A percentile compares a stretch with the other conserved stretches of the same genome.
phyloP scores from a whole-genome alignment of 1,140 invertebrate species.

The Drosophila dunni region DNA sequence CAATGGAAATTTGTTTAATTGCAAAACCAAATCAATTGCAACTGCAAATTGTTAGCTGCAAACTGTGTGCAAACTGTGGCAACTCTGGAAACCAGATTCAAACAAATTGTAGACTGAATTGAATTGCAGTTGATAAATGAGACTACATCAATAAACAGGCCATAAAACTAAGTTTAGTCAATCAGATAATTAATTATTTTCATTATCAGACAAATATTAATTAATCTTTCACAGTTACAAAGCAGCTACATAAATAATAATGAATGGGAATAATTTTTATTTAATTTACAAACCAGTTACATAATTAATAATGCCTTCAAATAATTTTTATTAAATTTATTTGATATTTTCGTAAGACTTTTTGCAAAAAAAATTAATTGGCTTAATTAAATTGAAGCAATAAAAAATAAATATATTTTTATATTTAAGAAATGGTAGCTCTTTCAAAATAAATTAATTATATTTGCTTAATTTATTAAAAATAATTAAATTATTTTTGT shows the following conservation, averaged over 20 bases:
- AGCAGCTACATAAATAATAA: not conserved
- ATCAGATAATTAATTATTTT: not conserved
- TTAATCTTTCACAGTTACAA: not conserved
- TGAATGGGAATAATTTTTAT: not conserved
- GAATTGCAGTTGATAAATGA: constrained; percentile 15
- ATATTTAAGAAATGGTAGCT: no score
- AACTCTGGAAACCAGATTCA: not conserved
- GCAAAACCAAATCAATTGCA: constrained; percentile 21
- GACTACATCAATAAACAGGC: constrained; percentile 6
- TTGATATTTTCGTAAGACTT: no score
- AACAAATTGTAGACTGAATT: not conserved
- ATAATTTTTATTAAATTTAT: no score
- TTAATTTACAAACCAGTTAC: no score
- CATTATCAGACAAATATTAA: not conserved
- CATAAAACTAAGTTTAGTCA: not conserved
- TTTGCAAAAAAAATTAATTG: no score
- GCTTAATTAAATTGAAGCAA: no score
- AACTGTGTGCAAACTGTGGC: not conserved
- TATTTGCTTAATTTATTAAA: no score
- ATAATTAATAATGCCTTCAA: not conserved
- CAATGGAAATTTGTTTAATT: constrained; percentile 36
- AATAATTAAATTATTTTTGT: no score
- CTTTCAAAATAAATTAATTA: no score
- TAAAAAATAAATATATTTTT: no score
- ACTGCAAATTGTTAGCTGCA: constrained; percentile 1